Percentiles rank a stretch among this genome's conserved stretches.
Conservation (phyloP, 2,888 invertebrate species). For the Suillia variegata region DNA sequence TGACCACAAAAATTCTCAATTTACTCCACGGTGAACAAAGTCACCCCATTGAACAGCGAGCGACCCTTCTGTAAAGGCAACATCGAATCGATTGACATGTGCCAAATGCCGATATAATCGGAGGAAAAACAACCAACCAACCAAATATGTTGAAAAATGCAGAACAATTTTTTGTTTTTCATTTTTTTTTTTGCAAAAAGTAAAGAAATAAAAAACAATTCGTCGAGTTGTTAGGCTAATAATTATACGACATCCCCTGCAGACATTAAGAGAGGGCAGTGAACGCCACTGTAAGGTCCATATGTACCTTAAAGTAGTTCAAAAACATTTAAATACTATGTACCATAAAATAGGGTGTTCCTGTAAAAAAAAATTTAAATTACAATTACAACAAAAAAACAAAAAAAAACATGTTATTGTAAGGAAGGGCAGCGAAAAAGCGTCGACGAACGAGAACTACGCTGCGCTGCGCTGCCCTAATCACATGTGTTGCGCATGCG, state of each 20-base stretch:
- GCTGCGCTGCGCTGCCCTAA: too few species aligned
- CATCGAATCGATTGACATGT: constrained; percentile 46
- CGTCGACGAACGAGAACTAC: neutral
- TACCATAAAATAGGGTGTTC: neutral
- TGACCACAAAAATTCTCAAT: constrained; percentile 3
- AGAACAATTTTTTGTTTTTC: constrained; percentile 13
- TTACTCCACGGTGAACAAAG: constrained; percentile 6
- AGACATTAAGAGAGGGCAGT: constrained; percentile 10
- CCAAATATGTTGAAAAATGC: constrained; percentile 7
- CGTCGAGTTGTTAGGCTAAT: constrained; percentile 14
- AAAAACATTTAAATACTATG: neutral
- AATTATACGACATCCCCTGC: constrained; percentile 1
- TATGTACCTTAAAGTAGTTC: neutral
- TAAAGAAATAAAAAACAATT: neutral
- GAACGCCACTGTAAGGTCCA: constrained; percentile 7
- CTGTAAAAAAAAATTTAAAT: constrained; percentile 22
- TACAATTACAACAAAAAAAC: constrained; percentile 24
- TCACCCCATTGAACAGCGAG: constrained; percentile 3
- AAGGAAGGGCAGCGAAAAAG: constrained; percentile 5
- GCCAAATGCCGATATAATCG: constrained; percentile 38
- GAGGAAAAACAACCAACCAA: neutral
- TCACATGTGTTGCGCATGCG: constrained; percentile 28
- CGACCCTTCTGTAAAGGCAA: constrained; percentile 5
- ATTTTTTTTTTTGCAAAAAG: too few species aligned
- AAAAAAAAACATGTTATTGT: too few species aligned